Evolutionary conservation across 2,888 invertebrate species (phyloP).

Genomic region (Horisme vitalbata): DNA sequence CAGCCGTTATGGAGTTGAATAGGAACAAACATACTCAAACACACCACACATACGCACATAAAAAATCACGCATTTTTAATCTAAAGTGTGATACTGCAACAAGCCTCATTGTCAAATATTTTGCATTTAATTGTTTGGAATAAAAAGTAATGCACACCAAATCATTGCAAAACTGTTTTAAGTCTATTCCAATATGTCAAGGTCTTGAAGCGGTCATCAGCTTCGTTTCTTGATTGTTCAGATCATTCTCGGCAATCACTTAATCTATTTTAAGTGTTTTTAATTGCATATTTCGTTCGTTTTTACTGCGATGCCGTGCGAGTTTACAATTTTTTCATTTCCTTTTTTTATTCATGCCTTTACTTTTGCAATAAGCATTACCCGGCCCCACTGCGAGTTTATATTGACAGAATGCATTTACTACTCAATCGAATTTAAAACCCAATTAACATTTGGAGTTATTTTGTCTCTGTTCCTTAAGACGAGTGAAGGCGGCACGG

Average conservation of each 20-base stretch:
- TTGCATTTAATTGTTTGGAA: too few species aligned
- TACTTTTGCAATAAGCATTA: constrained; percentile 21
- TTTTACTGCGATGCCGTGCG: constrained; percentile 52
- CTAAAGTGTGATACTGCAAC: too few species aligned
- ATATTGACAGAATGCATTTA: constrained; percentile 41
- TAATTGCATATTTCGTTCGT: constrained; percentile 56
- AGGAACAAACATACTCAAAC: too few species aligned
- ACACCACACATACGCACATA: too few species aligned
- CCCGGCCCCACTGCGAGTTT: constrained; percentile 31
- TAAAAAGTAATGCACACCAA: not conserved
- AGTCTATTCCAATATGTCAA: constrained; percentile 44
- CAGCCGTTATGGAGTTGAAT: too few species aligned
- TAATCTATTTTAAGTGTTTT: constrained; percentile 70
- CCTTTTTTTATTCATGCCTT: constrained; percentile 25
- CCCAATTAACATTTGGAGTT: constrained; percentile 42
- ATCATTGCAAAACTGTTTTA: not conserved
- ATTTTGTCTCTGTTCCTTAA: constrained; percentile 28
- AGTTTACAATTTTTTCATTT: constrained; percentile 47
- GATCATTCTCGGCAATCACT: constrained; percentile 56
- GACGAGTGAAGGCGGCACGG: not conserved
- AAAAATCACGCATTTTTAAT: too few species aligned
- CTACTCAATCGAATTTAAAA: constrained; percentile 43
- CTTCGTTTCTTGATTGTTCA: constrained; percentile 40
- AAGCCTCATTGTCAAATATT: too few species aligned
- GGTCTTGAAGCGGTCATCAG: constrained; percentile 35